Conservation (phyloP, 2,113 vertebrate genomes). For the Sorex araneus region DNA sequence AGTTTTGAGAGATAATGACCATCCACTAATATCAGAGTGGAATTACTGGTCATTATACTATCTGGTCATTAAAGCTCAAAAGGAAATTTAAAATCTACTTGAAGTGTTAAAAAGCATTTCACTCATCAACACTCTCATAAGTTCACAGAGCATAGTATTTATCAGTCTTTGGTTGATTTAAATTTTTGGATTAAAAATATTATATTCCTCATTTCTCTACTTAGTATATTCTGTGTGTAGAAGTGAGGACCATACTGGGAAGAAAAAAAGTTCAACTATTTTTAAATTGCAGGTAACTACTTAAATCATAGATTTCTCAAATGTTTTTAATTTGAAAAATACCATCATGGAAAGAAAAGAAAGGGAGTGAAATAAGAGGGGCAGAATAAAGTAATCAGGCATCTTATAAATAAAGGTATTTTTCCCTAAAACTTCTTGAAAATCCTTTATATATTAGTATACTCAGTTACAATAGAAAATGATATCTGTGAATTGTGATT, state of each 20-base stretch:
- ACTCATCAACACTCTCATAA: background rate
- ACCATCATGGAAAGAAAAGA: background rate
- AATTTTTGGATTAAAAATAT: conserved; percentile 1
- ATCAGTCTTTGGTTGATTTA: background rate
- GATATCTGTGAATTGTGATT: background rate
- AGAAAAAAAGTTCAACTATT: background rate
- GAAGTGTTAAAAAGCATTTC: background rate
- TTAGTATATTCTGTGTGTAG: background rate
- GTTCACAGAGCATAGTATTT: background rate
- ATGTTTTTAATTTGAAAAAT: background rate
- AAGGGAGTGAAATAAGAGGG: background rate
- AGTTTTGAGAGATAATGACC: background rate
- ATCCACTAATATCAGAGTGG: background rate
- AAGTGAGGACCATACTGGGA: background rate
- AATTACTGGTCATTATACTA: background rate
- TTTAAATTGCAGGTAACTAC: background rate
- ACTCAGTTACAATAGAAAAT: background rate
- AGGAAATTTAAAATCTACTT: background rate
- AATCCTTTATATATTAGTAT: background rate
- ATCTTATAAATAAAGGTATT: background rate
- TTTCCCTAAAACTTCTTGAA: background rate
- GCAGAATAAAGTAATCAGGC: background rate
- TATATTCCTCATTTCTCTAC: background rate
- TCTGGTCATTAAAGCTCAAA: background rate
- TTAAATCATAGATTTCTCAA: background rate